phyloP scores from a whole-genome alignment of 2,888 invertebrate species.

The Phengaris arion region DNA sequence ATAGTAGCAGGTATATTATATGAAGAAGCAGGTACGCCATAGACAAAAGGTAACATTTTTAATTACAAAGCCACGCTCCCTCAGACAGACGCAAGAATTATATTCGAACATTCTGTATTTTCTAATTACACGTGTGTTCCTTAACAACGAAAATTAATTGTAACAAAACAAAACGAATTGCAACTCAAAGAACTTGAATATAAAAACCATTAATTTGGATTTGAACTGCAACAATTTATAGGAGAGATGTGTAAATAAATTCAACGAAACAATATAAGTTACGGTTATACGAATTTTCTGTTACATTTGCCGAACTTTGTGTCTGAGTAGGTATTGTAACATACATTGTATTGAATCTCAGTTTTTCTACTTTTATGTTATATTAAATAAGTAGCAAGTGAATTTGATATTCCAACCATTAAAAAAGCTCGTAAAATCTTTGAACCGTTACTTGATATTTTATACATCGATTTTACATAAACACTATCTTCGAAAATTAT shows the following conservation, averaged over 20 bases:
- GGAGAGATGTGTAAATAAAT: constrained; percentile 59
- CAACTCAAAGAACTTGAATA: constrained; percentile 53
- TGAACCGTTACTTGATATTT: no score
- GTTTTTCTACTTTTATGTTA: no score
- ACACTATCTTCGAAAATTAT: not conserved
- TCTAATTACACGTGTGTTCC: constrained; percentile 65
- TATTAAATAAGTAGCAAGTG: no score
- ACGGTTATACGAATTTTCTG: constrained; percentile 48
- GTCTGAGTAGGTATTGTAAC: not conserved
- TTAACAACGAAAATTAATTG: constrained; percentile 69
- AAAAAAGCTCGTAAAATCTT: no score
- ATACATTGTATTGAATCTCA: not conserved
- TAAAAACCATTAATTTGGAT: constrained; percentile 49
- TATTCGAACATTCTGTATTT: constrained; percentile 55
- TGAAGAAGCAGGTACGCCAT: constrained; percentile 28
- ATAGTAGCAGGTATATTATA: constrained; percentile 17
- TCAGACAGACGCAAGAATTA: constrained; percentile 48
- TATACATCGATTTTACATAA: not conserved
- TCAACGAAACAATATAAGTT: constrained; percentile 53
- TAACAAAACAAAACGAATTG: constrained; percentile 59
- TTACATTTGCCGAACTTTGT: constrained; percentile 23
- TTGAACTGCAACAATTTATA: constrained; percentile 61
- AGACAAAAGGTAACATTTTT: constrained; percentile 45
- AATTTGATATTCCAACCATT: no score
- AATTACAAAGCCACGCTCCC: constrained; percentile 42